Evolutionary conservation across 1,140 invertebrate genomes (phyloP).

Genomic region (Pseudobourletiella spinata): DNA sequence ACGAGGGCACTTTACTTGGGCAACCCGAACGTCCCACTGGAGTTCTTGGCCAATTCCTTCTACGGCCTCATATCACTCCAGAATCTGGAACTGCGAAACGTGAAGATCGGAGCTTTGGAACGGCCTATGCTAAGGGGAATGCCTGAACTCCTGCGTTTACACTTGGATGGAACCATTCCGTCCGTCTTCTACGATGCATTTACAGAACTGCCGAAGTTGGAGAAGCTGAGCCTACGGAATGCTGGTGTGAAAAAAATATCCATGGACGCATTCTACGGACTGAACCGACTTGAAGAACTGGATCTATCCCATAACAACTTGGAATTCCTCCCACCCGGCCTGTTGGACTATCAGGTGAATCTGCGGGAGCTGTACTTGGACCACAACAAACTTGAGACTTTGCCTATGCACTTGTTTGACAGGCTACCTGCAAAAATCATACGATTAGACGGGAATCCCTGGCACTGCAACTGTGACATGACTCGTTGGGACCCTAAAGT

Average conservation of each 20-base stretch:
- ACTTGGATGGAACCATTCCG: slow-evolving; percentile 49
- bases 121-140: slow-evolving; percentile 53
- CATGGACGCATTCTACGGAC: slow-evolving; percentile 57
- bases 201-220: slow-evolving; percentile 49
- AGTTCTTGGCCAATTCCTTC: slow-evolving; percentile 53
- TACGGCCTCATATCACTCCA: slow-evolving; percentile 49
- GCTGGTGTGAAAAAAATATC: slow-evolving; percentile 54
- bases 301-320: slow-evolving; percentile 56
- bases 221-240: slow-evolving; percentile 50
- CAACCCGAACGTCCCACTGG: slow-evolving; percentile 44
- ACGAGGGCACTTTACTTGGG: slow-evolving; percentile 54
- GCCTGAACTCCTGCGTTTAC: slow-evolving; percentile 46
- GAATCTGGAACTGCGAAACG: slow-evolving; percentile 48
- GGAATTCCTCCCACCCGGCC: slow-evolving; percentile 49
- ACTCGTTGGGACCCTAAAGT: slow-evolving; percentile 48
- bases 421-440: slow-evolving; percentile 46
- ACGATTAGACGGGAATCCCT: slow-evolving; percentile 55
- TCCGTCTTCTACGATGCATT: slow-evolving; percentile 59
- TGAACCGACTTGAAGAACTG: slow-evolving; percentile 49
- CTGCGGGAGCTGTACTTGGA: slow-evolving; percentile 53
- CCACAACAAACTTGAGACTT: slow-evolving; percentile 49
- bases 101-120: slow-evolving; percentile 49
- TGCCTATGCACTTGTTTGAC: slow-evolving; percentile 51
- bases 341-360: slow-evolving; percentile 52
- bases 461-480: slow-evolving; percentile 60